Evolutionary conservation across 1,140 invertebrate genomes (phyloP), one percentile per base, ranked within the genome.

Genomic region (Bactericera cockerelli): DNA sequence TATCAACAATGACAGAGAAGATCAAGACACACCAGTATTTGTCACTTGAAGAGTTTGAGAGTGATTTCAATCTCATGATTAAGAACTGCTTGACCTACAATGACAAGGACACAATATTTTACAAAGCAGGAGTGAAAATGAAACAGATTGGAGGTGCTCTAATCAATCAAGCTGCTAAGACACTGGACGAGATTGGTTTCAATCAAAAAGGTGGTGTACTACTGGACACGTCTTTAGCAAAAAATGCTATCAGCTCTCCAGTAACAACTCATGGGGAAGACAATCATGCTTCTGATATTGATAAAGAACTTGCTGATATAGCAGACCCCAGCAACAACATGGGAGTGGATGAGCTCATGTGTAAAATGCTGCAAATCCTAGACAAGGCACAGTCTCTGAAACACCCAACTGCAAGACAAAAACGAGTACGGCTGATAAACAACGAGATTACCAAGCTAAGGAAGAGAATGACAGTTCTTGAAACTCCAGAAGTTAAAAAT

Each of bases 81-180:
- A 82, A 82, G 57, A 98, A 98, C 70, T 98, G 94, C 70, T 76
- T 94, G 59, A 86, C 83, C 0, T 98, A 98, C 68, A 97, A 98
- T 74, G 86, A 89, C 57, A 93, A 91, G 70, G 91, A 94, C 65
- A 96, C 93, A 0, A 83, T 89, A 54, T 82, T 81, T 68, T 84
- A 86, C 71, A 81, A 84, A 61, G 86, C 89, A 6, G 93, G 87
- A 14, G 74, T 90, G 1, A 87, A 84, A 66, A 84, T 96, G 80
- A 79, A 95, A 65, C 84, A 90, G 72, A 78, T 78, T 4, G 89
- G 89, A 53, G 77, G 79, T 24, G 72, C 76, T 0, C 74, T 93
- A 13, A 84, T 95, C 64, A 80, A 85, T 21, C 79, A 87, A 67
- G 82, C 84, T 2, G 76, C 82, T 2, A 81, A 84, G 65, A 85